phyloP scores from a whole-genome alignment of 2,888 invertebrate genomes.

The Lamellibrachia satsuma region DNA sequence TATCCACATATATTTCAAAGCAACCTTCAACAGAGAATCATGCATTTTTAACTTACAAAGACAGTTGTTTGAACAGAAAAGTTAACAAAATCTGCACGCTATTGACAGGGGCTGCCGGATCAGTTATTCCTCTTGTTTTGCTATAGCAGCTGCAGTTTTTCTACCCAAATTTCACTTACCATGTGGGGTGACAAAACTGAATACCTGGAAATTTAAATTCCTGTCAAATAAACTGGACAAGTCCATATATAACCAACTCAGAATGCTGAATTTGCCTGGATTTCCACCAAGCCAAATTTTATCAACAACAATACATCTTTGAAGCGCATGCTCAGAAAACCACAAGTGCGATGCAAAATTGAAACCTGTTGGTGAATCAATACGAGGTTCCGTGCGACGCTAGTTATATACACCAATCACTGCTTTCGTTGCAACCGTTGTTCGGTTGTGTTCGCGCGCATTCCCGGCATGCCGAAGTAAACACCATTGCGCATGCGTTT shows the following conservation, averaged over 20 bases:
- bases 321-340: constrained; percentile 26
- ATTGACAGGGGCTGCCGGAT: not conserved
- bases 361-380: not conserved
- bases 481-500: not conserved
- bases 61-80: not conserved
- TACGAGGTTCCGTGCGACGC: constrained; percentile 13
- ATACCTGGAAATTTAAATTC: not conserved
- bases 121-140: constrained; percentile 17
- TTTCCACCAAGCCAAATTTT: constrained; percentile 32
- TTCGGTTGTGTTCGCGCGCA: not conserved
- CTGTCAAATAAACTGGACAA: constrained; percentile 17
- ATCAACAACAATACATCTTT: constrained; percentile 33
- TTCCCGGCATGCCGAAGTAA: constrained; percentile 9
- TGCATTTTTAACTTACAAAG: not conserved
- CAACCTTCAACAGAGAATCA: constrained; percentile 19
- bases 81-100: not conserved
- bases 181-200: constrained; percentile 21
- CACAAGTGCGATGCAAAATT: not conserved
- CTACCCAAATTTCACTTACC: constrained; percentile 27
- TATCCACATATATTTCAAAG: not conserved
- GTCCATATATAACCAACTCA: constrained; percentile 28
- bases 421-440: not conserved
- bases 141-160: not conserved
- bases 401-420: not conserved
- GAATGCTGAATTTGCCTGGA: constrained; percentile 29